Conservation (phyloP, 2,888 invertebrate genomes). For the Ecliptopera silaceata region DNA sequence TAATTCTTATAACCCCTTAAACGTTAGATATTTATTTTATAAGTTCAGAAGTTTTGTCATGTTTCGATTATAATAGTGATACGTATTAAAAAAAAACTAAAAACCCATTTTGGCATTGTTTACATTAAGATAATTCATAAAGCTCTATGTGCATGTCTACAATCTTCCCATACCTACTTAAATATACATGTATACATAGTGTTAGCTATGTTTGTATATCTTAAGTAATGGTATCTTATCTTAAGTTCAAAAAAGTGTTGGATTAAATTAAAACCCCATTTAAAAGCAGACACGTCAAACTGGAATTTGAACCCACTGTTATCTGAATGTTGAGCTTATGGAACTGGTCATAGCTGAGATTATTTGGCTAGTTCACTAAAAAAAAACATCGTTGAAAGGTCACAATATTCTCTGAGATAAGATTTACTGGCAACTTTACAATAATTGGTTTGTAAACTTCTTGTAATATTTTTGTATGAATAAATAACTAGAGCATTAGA, state of each 20-base stretch:
- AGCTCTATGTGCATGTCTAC: constrained; percentile 35
- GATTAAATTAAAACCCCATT: constrained; percentile 26
- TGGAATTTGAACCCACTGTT: constrained; percentile 22
- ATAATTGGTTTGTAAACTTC: no score
- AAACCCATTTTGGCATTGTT: constrained; percentile 3
- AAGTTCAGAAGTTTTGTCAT: no score
- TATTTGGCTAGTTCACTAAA: constrained; percentile 5
- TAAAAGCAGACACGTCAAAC: constrained; percentile 23
- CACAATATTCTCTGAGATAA: no score
- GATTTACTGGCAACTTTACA: no score
- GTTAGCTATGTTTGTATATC: neutral
- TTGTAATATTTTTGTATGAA: no score
- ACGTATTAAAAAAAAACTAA: neutral
- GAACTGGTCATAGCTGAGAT: neutral
- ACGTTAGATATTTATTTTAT: no score
- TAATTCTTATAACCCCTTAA: no score
- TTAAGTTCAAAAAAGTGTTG: constrained; percentile 24
- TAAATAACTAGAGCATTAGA: no score
- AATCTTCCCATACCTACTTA: constrained; percentile 11
- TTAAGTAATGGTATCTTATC: constrained; percentile 18
- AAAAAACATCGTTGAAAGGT: no score
- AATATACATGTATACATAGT: no score
- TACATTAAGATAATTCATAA: constrained; percentile 19
- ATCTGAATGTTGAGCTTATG: constrained; percentile 25
- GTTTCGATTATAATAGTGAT: neutral